These are phyloP conservation scores for Perca schrenkii DNA, from an alignment of 2,113 vertebrate genomes.

Conservation along the genomic window DNA sequence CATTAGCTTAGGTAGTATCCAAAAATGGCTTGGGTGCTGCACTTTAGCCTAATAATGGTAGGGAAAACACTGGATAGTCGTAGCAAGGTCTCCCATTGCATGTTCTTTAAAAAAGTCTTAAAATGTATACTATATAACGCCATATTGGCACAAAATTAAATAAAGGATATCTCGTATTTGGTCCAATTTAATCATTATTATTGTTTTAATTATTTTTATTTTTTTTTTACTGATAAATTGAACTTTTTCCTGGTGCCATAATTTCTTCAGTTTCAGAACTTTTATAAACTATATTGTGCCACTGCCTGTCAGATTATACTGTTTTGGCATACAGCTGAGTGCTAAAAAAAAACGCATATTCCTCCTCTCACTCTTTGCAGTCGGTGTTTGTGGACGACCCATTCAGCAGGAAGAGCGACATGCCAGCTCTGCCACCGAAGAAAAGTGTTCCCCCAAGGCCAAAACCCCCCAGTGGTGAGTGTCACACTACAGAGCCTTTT, in stretches of 20 bases:
- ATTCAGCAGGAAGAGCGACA: constrained; percentile 93
- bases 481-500: neutral
- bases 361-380: constrained; percentile 64
- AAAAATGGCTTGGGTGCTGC: no score
- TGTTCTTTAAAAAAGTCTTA: neutral
- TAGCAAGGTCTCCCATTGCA: neutral
- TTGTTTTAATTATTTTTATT: neutral
- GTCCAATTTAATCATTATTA: neutral
- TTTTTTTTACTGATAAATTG: neutral
- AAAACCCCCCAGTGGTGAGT: constrained; percentile 96
- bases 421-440: constrained; percentile 95
- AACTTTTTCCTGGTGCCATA: neutral
- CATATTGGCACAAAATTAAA: neutral
- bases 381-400: constrained; percentile 92
- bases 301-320: neutral
- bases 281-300: no score
- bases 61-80: no score
- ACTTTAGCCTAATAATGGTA: no score
- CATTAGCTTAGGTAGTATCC: no score
- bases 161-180: neutral
- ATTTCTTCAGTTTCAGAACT: neutral
- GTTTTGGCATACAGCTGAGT: neutral
- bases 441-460: constrained; percentile 93
- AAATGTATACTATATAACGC: neutral
- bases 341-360: neutral